A percentile compares a stretch with the other conserved stretches of the same genome.
These are phyloP conservation scores for Oreochromis niloticus DNA, from an alignment of 2,113 vertebrate species.

Conservation along the genomic window DNA sequence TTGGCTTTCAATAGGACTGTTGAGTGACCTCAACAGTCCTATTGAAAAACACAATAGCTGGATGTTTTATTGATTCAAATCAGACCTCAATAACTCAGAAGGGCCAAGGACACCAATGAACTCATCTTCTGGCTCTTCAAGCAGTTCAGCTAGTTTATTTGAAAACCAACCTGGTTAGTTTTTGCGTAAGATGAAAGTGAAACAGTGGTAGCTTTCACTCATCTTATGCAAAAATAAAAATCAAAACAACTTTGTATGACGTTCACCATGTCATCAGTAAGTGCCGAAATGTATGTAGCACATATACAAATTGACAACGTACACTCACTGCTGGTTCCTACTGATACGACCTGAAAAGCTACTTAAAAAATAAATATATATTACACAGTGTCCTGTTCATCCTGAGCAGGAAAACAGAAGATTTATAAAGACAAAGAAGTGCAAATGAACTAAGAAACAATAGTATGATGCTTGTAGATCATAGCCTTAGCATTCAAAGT, in stretches of 20 bases:
- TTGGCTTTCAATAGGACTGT: too few species aligned
- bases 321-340: not conserved
- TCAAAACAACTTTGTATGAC: too few species aligned
- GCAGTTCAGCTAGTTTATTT: not conserved
- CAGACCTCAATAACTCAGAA: not conserved
- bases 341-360: not conserved
- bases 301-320: not conserved
- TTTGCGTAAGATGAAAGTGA: not conserved
- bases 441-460: not conserved
- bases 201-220: not conserved
- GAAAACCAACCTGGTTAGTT: not conserved
- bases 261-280: too few species aligned
- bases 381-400: not conserved
- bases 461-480: not conserved
- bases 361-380: not conserved
- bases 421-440: not conserved
- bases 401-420: not conserved
- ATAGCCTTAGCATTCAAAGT: not conserved
- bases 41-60: not conserved
- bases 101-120: not conserved
- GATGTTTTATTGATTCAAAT: not conserved
- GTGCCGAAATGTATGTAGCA: not conserved
- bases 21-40: not conserved
- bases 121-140: not conserved
- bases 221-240: too few species aligned